These are phyloP conservation scores for Hylaeus volcanicus DNA, from an alignment of 1,140 invertebrate genomes.

Conservation along the genomic window DNA sequence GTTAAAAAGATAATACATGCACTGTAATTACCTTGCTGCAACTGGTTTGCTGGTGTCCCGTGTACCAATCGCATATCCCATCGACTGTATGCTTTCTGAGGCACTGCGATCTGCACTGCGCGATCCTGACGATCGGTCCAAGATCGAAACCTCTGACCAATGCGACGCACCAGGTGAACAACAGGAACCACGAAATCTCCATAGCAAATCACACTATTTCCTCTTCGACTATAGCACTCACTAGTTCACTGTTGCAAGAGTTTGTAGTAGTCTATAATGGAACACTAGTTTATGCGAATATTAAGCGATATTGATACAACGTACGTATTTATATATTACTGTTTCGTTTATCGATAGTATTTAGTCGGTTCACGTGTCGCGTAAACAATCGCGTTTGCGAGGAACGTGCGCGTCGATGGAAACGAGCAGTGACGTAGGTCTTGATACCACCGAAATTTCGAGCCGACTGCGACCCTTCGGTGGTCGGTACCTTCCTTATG, in stretches of 20 bases:
- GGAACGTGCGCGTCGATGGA: not conserved
- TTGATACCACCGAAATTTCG: conserved; percentile 69
- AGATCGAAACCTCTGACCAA: conserved; percentile 71
- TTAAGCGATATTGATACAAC: too few species aligned
- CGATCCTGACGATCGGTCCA: conserved; percentile 72
- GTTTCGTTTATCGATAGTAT: too few species aligned
- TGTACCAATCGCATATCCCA: conserved; percentile 73
- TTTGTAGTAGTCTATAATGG: not conserved
- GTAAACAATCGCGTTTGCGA: not conserved
- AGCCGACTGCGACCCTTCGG: conserved; percentile 75
- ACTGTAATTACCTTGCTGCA: conserved; percentile 71
- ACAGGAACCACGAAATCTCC: conserved; percentile 42
- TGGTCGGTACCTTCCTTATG: conserved; percentile 72
- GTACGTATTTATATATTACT: too few species aligned
- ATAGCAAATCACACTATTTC: conserved; percentile 51
- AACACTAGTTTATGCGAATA: not conserved
- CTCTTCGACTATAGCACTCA: not conserved
- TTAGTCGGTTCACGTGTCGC: not conserved
- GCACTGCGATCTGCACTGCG: conserved; percentile 77
- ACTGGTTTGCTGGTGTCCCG: conserved; percentile 66
- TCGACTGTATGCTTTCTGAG: conserved; percentile 71
- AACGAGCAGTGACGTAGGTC: conserved; percentile 12
- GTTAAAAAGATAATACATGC: too few species aligned
- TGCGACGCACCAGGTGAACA: conserved; percentile 58
- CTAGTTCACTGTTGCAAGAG: conserved; percentile 11